phyloP scores from a whole-genome alignment of 2,113 vertebrate species.

The Megaleporinus macrocephalus region DNA sequence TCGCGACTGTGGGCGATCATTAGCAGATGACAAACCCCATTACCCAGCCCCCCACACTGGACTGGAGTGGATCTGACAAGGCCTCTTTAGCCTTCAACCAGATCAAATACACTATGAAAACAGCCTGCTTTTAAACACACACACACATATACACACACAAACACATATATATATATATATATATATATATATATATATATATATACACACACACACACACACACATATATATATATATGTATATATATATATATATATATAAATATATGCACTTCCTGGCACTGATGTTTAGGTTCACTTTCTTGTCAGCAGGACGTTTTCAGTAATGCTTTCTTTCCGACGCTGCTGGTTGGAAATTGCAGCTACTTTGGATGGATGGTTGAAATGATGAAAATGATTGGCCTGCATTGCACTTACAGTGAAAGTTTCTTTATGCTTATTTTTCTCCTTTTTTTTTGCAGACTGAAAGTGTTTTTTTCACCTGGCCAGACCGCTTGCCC shows the following conservation, averaged over 20 bases:
- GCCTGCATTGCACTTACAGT: not conserved
- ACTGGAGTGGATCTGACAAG: constrained; percentile 58
- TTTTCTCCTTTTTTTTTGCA: not conserved
- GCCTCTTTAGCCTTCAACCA: constrained; percentile 49
- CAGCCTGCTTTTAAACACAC: constrained; percentile 35
- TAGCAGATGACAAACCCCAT: constrained; percentile 68
- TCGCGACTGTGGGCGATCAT: constrained; percentile 58
- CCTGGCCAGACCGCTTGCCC: too few species aligned
- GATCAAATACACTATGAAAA: constrained; percentile 48
- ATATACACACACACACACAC: constrained; percentile 28
- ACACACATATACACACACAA: constrained; percentile 29
- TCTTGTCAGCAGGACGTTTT: constrained; percentile 1
- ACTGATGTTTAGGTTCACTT: not conserved
- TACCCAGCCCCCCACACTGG: constrained; percentile 49
- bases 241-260: too few species aligned
- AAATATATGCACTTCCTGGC: not conserved
- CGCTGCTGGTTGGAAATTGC: not conserved
- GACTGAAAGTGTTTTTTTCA: not conserved
- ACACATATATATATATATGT: constrained; percentile 18
- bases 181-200: too few species aligned
- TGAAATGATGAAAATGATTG: not conserved
- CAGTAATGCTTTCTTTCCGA: not conserved
- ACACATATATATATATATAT: too few species aligned
- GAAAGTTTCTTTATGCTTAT: not conserved
- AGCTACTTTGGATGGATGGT: not conserved